Percentiles rank a stretch among this genome's conserved stretches.
Evolutionary conservation across 2,888 invertebrate genomes (phyloP).

Genomic region (Trichopria drosophilae): DNA sequence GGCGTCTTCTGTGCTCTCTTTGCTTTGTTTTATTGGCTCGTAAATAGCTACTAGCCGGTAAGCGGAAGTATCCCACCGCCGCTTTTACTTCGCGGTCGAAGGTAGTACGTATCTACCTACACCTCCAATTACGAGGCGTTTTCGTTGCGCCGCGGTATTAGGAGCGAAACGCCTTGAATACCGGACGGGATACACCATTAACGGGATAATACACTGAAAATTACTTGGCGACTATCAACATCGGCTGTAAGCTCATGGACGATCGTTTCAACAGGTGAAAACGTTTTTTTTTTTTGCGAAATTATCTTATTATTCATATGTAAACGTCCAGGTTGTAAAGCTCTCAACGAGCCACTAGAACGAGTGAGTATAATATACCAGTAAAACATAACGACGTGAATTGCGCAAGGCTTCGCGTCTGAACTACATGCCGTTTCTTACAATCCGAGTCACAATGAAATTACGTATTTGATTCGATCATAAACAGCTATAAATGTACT

Average conservation of each 20-base stretch:
- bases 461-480: no score
- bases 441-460: no score
- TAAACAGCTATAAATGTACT: no score
- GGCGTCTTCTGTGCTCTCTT: constrained; percentile 23
- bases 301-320: constrained; percentile 26
- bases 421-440: no score
- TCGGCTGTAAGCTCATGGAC: not conserved
- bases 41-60: constrained; percentile 48
- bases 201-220: constrained; percentile 38
- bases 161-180: constrained; percentile 32
- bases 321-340: no score
- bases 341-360: no score
- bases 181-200: constrained; percentile 31
- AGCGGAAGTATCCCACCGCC: constrained; percentile 48
- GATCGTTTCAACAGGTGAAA: not conserved
- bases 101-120: constrained; percentile 16
- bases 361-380: no score
- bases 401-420: no score
- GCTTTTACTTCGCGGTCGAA: constrained; percentile 13
- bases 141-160: constrained; percentile 36
- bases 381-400: no score
- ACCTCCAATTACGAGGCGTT: constrained; percentile 33
- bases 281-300: not conserved
- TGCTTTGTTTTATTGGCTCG: constrained; percentile 53
- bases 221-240: constrained; percentile 28